Evolutionary conservation across 2,113 vertebrate species (phyloP), one percentile per base, ranked within the genome.

Genomic region (Cygnus atratus): DNA sequence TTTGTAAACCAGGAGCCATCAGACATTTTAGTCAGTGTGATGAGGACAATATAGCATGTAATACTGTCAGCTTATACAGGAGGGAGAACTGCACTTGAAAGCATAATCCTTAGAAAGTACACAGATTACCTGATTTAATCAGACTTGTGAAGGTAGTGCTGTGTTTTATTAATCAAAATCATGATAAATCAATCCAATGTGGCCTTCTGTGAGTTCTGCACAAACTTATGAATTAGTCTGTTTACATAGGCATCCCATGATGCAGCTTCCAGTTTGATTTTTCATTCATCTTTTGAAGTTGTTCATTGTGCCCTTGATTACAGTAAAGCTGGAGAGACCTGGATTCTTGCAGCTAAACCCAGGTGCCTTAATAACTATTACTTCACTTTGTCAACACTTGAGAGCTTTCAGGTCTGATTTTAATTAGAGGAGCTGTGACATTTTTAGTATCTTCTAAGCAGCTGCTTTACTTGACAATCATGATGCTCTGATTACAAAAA

Each of bases 401-500:
- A 89, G 77, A 66, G 67, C 55, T 88, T 88, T 85, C 62, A 67
- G 35, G 35, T 55, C 85, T 94, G 61, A 86, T 90, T 96, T 88
- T 72, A 88, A 81, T 94, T 80, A 94, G n/a, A 74, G 15, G 24
- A 92, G 25, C 9, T 43, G 59, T 31, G 50, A 55, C 57, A 87
- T 84, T 81, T 86, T 91, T 84, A 73, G 25, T 48, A 35, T 29
- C 43, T 67, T 76, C 72, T 83, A 77, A 85, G 26, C 26, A 80
- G 44, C 43, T n/a, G 41, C 29, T 15, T 68, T 41, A 57, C 41
- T 59, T 66, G 44, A 63, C 62, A 84, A 6, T 58, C 67, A 70
- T 11, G 22, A 81, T 48, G 28, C 25, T 82, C 43, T 83, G 78
- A 92, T 84, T 79, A 39, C 48, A 71, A 70, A 55, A 73, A 72